Evolutionary conservation across 2,888 invertebrate species (phyloP).

Genomic region (Argynnis bischoffii): DNA sequence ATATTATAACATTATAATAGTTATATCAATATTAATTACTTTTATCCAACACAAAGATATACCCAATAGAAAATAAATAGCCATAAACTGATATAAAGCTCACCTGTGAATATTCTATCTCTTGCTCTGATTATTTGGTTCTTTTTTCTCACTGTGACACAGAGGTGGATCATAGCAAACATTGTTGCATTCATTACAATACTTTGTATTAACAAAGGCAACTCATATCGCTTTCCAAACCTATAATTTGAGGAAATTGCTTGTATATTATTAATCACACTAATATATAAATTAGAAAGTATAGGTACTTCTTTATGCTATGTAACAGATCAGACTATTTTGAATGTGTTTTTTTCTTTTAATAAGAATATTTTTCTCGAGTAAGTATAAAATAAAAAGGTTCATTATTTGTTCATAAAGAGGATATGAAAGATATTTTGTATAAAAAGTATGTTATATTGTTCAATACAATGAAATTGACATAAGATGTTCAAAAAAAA

Average conservation of each 20-base stretch:
- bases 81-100: slow-evolving; percentile 45
- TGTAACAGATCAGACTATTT: no score
- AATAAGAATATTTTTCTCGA: no score
- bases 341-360: no score
- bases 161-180: slow-evolving; percentile 97
- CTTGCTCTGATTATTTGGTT: slow-evolving; percentile 89
- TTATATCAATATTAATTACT: neutral
- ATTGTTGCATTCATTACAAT: slow-evolving; percentile 98
- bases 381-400: no score
- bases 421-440: no score
- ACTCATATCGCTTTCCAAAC: slow-evolving; percentile 99
- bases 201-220: slow-evolving; percentile 97
- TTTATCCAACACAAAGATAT: neutral
- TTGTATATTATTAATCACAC: neutral
- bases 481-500: no score
- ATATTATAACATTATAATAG: slow-evolving; percentile 4
- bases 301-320: neutral
- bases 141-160: slow-evolving; percentile 92
- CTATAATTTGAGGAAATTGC: slow-evolving; percentile 78
- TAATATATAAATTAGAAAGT: neutral
- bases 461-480: no score
- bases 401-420: no score
- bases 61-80: slow-evolving; percentile 1
- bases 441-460: no score
- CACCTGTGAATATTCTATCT: slow-evolving; percentile 93